Evolutionary conservation across 1,140 invertebrate species (phyloP).

Genomic region (Drosophila setifemur): DNA sequence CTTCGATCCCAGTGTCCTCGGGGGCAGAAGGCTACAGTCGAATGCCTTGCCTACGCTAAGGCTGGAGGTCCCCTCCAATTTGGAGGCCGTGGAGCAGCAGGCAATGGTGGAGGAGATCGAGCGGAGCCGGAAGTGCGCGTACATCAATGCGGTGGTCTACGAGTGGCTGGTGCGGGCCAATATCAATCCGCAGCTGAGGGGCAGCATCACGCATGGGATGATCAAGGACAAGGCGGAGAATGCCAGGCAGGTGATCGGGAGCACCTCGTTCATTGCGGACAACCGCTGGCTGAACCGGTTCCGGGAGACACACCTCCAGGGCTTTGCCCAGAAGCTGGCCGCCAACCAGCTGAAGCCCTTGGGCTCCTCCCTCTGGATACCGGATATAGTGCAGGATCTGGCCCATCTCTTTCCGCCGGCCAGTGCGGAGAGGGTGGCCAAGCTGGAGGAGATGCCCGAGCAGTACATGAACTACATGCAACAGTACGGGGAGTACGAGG

Average conservation of each 20-base stretch:
- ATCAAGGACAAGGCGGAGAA: conserved; percentile 79
- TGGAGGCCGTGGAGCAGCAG: conserved; percentile 73
- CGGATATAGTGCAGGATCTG: conserved; percentile 74
- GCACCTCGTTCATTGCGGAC: conserved; percentile 69
- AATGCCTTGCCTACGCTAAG: conserved; percentile 69
- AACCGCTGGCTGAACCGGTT: conserved; percentile 80
- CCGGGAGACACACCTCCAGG: conserved; percentile 72
- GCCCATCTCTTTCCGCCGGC: conserved; percentile 74
- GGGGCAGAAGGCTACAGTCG: conserved; percentile 62
- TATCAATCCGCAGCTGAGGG: conserved; percentile 73
- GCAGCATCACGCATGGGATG: conserved; percentile 80
- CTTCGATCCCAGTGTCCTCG: conserved; percentile 72
- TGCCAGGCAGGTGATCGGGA: conserved; percentile 67
- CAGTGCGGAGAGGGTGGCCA: conserved; percentile 70
- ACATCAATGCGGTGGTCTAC: conserved; percentile 79
- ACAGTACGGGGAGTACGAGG: conserved; percentile 77
- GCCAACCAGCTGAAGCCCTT: conserved; percentile 71
- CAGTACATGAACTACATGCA: conserved; percentile 78
- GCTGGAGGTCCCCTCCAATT: conserved; percentile 69
- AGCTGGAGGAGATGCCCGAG: conserved; percentile 75
- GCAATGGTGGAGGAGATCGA: conserved; percentile 79
- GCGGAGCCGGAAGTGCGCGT: conserved; percentile 69
- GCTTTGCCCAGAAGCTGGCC: conserved; percentile 74
- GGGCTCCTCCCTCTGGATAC: conserved; percentile 72
- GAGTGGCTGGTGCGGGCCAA: conserved; percentile 78